Conservation (phyloP, 1,140 invertebrate genomes). For the Chionoecetes opilio region DNA sequence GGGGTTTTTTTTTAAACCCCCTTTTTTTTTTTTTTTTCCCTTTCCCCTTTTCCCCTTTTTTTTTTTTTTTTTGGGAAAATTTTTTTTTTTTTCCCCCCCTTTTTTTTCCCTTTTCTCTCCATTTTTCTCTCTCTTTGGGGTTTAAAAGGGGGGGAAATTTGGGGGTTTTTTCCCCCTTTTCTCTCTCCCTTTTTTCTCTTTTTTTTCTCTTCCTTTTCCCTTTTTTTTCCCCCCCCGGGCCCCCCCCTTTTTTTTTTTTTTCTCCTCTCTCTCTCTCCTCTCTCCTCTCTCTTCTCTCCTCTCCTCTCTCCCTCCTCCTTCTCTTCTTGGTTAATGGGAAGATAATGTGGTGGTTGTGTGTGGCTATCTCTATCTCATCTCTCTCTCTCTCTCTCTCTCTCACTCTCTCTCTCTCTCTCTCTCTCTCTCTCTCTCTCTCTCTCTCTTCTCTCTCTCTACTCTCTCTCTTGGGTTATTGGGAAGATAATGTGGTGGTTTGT, state of each 20-base stretch:
- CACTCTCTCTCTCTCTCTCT: not conserved
- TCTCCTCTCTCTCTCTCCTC: not conserved
- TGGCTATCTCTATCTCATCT: too few species aligned
- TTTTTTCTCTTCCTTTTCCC: not conserved
- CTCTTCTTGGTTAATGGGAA: too few species aligned
- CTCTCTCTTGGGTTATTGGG: too few species aligned
- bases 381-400: too few species aligned
- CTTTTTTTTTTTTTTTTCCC: not conserved
- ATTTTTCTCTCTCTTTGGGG: not conserved
- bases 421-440: not conserved
- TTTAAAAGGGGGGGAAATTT: too few species aligned
- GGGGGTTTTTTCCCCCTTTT: not conserved
- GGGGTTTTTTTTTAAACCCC: too few species aligned
- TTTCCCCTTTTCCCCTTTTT: not conserved
- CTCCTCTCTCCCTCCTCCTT: too few species aligned
- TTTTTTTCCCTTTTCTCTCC: too few species aligned
- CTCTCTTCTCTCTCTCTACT: not conserved
- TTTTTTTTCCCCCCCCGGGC: not conserved
- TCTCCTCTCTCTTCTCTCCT: not conserved
- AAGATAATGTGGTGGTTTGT: too few species aligned
- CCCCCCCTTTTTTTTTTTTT: not conserved
- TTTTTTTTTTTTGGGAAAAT: not conserved
- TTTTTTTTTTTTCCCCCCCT: too few species aligned
- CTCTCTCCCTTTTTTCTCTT: not conserved
- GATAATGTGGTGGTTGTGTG: too few species aligned